Evolutionary conservation across 2,888 invertebrate species (phyloP), one percentile per base, ranked within the genome.

Genomic region (Cenopis cana): DNA sequence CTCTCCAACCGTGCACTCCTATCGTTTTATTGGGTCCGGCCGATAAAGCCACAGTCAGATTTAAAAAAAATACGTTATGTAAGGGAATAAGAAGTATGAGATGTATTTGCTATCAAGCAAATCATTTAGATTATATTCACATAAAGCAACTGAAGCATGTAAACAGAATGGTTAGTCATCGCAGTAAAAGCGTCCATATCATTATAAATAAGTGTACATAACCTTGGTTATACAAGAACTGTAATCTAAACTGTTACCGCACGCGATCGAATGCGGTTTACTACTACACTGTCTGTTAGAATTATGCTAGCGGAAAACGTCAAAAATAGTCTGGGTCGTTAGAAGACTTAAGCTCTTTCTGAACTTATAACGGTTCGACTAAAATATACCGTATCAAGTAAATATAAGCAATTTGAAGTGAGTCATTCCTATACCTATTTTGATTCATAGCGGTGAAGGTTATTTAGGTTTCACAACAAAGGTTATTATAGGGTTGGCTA

Each of bases 181-280:
- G 54, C 68, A 61, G 55, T 61, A 61, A 67, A 66, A 71, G 66
- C 38, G 61, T 67, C 56, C 56, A 64, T 61, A 54, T 18, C 55
- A 61, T 67, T 36, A 61, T 46, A 61, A 38, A 67, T 71, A 71
- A 71, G 54, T 55, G 61, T 67, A 46, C 46, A 14, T n/a, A 66
- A 67, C 71, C 71, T 71, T 71, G 71, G 61, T 61, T 67, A 71
- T 71, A 50, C 60, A 61, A 71, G 67, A 56, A 71, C 71, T 50
- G 61, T 54, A 67, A 61, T 29, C 36, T 66, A 67, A 67, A 71
- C 66, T 60, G 54, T 67, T 38, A 49, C 61, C 60, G 71, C 71
- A 71, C 71, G 71, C 71, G 71, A 71, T 71, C 60, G 49, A 55
- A 46, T 56, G 66, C 61, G 71, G 71, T 67, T 59, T 60, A 33